Evolutionary conservation across 2,888 invertebrate species (phyloP).

Genomic region (Rhagonycha fulva): DNA sequence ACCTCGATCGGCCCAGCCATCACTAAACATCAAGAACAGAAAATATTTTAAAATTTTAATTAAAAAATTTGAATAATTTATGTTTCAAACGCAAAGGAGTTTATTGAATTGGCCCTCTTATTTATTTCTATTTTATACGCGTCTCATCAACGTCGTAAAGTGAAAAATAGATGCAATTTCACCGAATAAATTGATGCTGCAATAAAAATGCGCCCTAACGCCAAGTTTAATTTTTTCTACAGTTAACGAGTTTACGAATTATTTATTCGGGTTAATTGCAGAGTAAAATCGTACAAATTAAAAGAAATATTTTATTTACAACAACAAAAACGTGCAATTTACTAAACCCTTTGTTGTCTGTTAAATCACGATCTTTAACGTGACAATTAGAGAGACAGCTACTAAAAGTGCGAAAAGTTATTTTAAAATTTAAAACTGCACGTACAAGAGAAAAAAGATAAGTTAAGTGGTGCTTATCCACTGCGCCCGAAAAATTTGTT

Average conservation of each 20-base stretch:
- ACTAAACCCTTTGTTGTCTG: background rate
- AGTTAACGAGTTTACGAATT: background rate
- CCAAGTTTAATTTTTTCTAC: background rate
- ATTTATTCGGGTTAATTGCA: background rate
- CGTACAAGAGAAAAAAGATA: background rate
- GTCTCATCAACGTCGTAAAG: background rate
- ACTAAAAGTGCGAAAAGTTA: background rate
- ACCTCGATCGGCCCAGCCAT: slow-evolving; percentile 76
- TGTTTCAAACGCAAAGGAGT: background rate
- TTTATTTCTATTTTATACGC: background rate
- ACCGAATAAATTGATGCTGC: background rate
- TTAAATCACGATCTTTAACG: background rate
- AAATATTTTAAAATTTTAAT: background rate
- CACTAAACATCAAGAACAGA: slow-evolving; percentile 55
- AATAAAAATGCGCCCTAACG: background rate
- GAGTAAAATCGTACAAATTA: background rate
- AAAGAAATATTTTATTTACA: background rate
- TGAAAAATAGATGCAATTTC: background rate
- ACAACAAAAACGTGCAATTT: background rate
- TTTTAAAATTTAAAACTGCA: background rate
- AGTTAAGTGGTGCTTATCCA: too few relatives aligned
- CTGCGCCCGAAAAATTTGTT: too few relatives aligned
- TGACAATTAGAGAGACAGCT: background rate
- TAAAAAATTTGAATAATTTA: background rate
- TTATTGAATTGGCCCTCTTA: background rate